Evolutionary conservation across 2,888 invertebrate species (phyloP).

Genomic region (Cephus spinipes): DNA sequence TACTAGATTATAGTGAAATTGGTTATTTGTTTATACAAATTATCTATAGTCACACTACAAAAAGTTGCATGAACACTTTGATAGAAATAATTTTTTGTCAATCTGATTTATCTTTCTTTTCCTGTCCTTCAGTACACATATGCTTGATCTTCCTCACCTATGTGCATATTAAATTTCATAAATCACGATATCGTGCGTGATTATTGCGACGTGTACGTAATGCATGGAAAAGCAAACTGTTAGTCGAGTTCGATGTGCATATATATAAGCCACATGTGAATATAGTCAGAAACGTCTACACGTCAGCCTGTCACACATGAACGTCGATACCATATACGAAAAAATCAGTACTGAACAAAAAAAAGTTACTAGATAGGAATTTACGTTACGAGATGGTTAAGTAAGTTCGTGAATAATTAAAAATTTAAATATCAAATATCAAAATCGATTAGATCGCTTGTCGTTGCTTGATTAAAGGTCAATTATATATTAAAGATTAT

Average conservation of each 20-base stretch:
- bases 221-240: background rate
- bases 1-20: constrained; percentile 10
- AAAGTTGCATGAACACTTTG: background rate
- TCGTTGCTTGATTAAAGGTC: too few relatives aligned
- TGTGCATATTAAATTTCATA: background rate
- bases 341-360: background rate
- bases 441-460: background rate
- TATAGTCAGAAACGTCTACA: background rate
- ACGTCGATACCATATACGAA: background rate
- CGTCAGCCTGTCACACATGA: background rate
- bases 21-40: background rate
- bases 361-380: background rate
- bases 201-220: background rate
- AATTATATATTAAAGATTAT: too few relatives aligned
- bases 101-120: background rate
- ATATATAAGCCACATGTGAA: background rate
- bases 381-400: background rate
- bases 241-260: background rate
- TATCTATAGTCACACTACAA: background rate
- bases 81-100: background rate
- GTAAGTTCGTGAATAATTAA: background rate
- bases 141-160: background rate
- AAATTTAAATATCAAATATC: background rate
- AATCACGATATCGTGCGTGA: background rate
- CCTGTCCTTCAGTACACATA: background rate